A percentile compares a stretch with the other conserved stretches of the same genome.
Evolutionary conservation across 2,113 vertebrate genomes (phyloP).

Genomic region (Accipiter cooperii): DNA sequence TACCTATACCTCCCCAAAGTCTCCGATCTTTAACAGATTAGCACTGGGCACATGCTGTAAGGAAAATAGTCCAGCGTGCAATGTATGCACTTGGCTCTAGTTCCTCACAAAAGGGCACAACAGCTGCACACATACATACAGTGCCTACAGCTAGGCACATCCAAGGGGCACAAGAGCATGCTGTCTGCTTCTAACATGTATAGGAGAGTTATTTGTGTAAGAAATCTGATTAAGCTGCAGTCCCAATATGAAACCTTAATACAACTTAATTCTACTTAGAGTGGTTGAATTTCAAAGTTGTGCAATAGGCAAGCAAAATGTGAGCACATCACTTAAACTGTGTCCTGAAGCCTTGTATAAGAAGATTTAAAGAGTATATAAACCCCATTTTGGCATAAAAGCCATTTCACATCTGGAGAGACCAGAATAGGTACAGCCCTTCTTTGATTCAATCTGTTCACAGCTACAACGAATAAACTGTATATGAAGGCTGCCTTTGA

Average conservation of each 20-base stretch:
- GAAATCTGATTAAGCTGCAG: background rate
- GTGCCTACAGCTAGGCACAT: background rate
- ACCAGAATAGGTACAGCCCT: background rate
- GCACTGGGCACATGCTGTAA: background rate
- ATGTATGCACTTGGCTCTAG: background rate
- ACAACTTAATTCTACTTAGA: background rate
- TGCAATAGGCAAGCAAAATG: background rate
- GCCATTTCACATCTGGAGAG: background rate
- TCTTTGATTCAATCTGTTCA: slow-evolving; percentile 8
- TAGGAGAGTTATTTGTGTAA: background rate
- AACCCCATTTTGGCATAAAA: background rate
- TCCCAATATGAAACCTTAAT: background rate
- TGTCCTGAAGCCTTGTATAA: background rate
- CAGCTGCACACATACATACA: background rate
- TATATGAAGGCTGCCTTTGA: background rate
- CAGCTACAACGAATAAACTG: background rate
- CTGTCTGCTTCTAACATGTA: background rate
- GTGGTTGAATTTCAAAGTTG: background rate
- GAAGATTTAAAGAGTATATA: background rate
- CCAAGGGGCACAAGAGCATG: background rate
- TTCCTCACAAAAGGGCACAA: background rate
- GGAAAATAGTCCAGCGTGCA: background rate
- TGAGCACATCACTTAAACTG: background rate
- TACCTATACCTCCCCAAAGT: background rate
- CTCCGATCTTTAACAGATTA: background rate